Evolutionary conservation across 2,888 invertebrate species (phyloP), one percentile per base, ranked within the genome.

Genomic region (Eupelmus urozonus): DNA sequence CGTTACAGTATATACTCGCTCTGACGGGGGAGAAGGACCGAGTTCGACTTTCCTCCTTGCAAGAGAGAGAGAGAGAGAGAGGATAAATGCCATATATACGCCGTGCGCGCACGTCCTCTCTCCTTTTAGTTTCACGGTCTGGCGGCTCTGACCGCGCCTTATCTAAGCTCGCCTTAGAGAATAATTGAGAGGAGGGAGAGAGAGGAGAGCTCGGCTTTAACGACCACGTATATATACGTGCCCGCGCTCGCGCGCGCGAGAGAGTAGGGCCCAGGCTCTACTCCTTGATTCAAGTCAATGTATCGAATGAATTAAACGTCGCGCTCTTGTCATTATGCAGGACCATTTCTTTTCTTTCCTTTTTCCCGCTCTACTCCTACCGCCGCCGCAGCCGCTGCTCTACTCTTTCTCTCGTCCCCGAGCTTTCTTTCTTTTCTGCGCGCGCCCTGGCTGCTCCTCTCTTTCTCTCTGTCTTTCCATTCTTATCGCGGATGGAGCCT

Each of bases 121-220:
- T 62, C 27, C 84, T 86, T 86, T 86, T 83, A 81, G 82, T 83
- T 85, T 88, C 83, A 87, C 83, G 87, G 85, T 88, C 87, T 84
- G 83, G 62, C 80, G 86, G 83, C 75, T 82, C 83, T 83, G 83
- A 84, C 86, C 87, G 84, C 87, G 84, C 87, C 87, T 87, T 85
- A 85, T 87, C 83, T 81, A 83, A 84, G 81, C 83, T 83, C 82
- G 82, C 81, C 76, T 80, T 74, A 78, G 76, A 74, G 80, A 80
- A 80, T 80, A 80, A 80, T 80, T 80, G 78, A 74, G 66, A 60
- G 27, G 63, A 16, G 66, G 60, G 66, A 18, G 4, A 27, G 27
- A 27, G 69, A 49, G 51, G n/a, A n/a, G 5, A 27, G 25, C 66
- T 23, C 29, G 34, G 29, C 73, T 70, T 66, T 76, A 77, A 80